A percentile compares a stretch with the other conserved stretches of the same genome.
phyloP scores from a whole-genome alignment of 2,797 vertebrate genomes.

The Mormyrops boulengeri region DNA sequence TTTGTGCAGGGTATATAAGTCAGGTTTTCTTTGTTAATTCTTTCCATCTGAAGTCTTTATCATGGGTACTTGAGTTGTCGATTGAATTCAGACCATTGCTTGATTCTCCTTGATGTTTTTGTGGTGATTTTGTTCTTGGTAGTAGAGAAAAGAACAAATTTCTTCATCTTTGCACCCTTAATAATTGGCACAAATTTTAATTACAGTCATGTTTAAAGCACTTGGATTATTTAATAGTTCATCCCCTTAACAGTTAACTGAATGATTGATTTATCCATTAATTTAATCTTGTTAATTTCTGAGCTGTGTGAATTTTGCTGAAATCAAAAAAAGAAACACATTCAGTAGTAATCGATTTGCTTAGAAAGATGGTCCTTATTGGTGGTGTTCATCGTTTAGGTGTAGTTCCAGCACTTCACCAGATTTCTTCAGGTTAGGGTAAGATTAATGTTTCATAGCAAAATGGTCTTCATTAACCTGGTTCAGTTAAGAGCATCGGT shows the following conservation, averaged over 20 bases:
- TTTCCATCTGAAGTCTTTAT: neutral
- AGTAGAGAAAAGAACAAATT: neutral
- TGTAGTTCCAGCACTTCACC: neutral
- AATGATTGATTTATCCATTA: neutral
- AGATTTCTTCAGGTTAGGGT: neutral
- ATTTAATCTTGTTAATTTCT: neutral
- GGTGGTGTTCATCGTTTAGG: neutral
- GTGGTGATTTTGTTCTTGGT: neutral
- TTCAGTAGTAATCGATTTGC: neutral
- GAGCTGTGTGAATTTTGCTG: neutral
- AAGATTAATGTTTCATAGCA: neutral
- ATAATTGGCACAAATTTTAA: neutral
- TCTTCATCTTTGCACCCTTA: neutral
- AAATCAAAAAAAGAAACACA: neutral
- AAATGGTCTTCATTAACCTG: neutral
- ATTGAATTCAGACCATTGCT: neutral
- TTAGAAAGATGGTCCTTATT: neutral
- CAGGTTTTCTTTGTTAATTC: neutral
- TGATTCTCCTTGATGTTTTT: neutral
- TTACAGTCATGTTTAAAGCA: neutral
- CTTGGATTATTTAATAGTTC: neutral
- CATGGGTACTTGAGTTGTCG: neutral
- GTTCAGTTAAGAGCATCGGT: neutral
- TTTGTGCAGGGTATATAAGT: neutral
- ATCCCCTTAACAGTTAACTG: neutral